A percentile compares a stretch with the other conserved stretches of the same genome.
phyloP scores from a whole-genome alignment of 2,797 vertebrate genomes.

The Ctenopoma kingsleyae region DNA sequence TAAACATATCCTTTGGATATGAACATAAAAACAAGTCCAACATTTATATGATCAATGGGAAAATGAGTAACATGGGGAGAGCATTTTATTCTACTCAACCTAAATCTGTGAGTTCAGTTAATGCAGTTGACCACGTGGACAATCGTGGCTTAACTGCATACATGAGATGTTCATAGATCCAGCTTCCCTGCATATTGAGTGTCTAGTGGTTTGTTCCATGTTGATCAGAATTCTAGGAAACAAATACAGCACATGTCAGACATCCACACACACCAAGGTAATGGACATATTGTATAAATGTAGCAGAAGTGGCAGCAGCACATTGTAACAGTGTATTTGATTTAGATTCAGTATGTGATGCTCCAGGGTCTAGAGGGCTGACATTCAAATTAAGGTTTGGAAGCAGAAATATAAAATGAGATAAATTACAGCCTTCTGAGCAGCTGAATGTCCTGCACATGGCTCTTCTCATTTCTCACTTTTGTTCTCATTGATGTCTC shows the following conservation, averaged over 20 bases:
- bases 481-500: conserved; percentile 66
- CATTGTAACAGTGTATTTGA: conserved; percentile 47
- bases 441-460: conserved; percentile 66
- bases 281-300: conserved; percentile 41
- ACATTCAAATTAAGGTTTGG: conserved; percentile 68
- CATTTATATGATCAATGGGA: conserved; percentile 69
- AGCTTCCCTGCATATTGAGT: conserved; percentile 66
- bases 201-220: conserved; percentile 71
- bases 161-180: conserved; percentile 77
- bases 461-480: conserved; percentile 50
- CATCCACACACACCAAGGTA: conserved; percentile 43
- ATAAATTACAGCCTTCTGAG: conserved; percentile 63
- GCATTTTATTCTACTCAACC: conserved; percentile 34
- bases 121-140: conserved; percentile 33
- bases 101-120: conserved; percentile 51
- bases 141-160: conserved; percentile 67
- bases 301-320: conserved; percentile 18
- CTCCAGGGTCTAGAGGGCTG: conserved; percentile 38
- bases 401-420: conserved; percentile 63
- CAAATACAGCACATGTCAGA: conserved; percentile 65
- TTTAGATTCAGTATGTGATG: conserved; percentile 41
- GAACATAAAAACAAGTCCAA: conserved; percentile 58
- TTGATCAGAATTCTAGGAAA: conserved; percentile 77
- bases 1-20: conserved; percentile 44
- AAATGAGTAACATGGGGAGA: conserved; percentile 57